phyloP scores from a whole-genome alignment of 2,797 vertebrate genomes.

The Mormyrus hasselquistii region DNA sequence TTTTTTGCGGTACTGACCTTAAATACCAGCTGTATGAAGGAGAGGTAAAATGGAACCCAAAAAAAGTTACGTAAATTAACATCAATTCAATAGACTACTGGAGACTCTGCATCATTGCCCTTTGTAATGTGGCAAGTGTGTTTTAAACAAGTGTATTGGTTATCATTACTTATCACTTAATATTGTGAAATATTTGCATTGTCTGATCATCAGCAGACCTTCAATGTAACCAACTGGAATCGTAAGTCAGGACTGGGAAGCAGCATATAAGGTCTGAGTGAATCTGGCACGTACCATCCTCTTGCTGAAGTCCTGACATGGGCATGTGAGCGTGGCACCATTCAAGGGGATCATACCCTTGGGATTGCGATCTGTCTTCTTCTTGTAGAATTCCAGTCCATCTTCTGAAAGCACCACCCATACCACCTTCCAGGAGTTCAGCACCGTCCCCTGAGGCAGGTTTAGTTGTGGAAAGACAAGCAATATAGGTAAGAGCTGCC shows the following conservation, averaged over 20 bases:
- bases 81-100: background rate
- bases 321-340: constrained; percentile 68
- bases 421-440: constrained; percentile 86
- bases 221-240: background rate
- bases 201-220: background rate
- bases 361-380: constrained; percentile 81
- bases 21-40: constrained; percentile 74
- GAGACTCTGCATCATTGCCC: background rate
- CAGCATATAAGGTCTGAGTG: background rate
- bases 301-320: constrained; percentile 86
- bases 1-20: constrained; percentile 80
- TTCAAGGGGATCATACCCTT: constrained; percentile 96
- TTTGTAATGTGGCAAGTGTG: background rate
- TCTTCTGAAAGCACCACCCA: constrained; percentile 92
- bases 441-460: constrained; percentile 72
- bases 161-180: background rate
- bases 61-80: background rate
- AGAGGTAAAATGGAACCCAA: background rate
- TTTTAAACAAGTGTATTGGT: background rate
- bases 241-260: background rate
- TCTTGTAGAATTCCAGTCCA: constrained; percentile 86
- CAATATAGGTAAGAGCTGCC: background rate
- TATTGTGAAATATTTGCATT: background rate
- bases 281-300: constrained; percentile 63
- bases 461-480: background rate